phyloP scores from a whole-genome alignment of 2,113 vertebrate species.

The Daubentonia madagascariensis region DNA sequence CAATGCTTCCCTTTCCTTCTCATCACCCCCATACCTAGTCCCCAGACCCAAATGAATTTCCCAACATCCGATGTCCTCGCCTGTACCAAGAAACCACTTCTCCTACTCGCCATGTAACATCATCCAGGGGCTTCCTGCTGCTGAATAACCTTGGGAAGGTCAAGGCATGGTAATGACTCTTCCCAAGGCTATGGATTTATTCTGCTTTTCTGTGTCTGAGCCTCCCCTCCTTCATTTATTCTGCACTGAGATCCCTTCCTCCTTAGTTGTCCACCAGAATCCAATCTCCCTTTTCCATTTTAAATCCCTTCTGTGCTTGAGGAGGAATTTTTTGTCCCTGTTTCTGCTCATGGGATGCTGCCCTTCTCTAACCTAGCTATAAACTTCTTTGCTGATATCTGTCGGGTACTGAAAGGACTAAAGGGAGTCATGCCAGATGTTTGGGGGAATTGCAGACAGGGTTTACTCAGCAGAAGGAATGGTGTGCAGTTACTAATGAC shows the following conservation, averaged over 20 bases:
- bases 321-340: neutral
- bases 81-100: neutral
- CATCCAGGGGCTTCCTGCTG: neutral
- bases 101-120: neutral
- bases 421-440: neutral
- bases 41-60: neutral
- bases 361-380: neutral
- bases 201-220: neutral
- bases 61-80: neutral
- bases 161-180: neutral
- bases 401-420: neutral
- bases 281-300: neutral
- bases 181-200: neutral
- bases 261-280: neutral
- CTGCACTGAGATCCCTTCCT: neutral
- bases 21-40: neutral
- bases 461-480: slow-evolving; percentile 25
- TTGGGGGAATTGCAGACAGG: neutral
- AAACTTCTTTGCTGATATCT: neutral
- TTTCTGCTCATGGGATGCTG: neutral
- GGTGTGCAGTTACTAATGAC: neutral
- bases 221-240: neutral
- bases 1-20: neutral
- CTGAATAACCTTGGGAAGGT: neutral
- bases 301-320: neutral